phyloP scores from a whole-genome alignment of 2,797 vertebrate species.

The Bradypodion pumilum region DNA sequence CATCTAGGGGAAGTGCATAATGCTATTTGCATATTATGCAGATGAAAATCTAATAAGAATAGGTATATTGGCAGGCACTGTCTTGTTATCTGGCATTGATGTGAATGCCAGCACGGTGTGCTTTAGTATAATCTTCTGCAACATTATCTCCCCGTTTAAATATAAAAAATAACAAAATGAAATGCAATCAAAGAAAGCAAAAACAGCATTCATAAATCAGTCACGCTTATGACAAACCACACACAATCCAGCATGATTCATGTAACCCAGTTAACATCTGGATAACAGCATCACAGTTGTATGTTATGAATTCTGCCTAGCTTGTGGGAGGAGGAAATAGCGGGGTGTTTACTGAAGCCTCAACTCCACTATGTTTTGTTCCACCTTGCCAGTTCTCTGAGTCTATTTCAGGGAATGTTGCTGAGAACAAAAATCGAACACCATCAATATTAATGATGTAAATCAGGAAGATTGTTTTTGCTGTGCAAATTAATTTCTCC shows the following conservation, averaged over 20 bases:
- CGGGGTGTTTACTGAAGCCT: slow-evolving; percentile 57
- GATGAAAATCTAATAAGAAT: slow-evolving; percentile 75
- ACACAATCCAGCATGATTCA: slow-evolving; percentile 32
- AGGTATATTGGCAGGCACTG: slow-evolving; percentile 69
- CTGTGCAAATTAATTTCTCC: slow-evolving; percentile 84
- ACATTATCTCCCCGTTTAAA: slow-evolving; percentile 71
- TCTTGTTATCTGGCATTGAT: slow-evolving; percentile 65
- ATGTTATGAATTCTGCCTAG: slow-evolving; percentile 55
- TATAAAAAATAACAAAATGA: slow-evolving; percentile 46
- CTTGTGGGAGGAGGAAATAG: slow-evolving; percentile 37
- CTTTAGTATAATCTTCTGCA: slow-evolving; percentile 65
- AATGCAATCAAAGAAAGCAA: slow-evolving; percentile 46
- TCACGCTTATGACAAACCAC: slow-evolving; percentile 47
- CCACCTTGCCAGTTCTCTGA: slow-evolving; percentile 67
- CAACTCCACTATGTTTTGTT: slow-evolving; percentile 60
- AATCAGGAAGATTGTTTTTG: slow-evolving; percentile 81
- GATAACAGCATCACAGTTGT: slow-evolving; percentile 33
- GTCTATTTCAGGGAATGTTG: slow-evolving; percentile 78
- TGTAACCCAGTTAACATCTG: slow-evolving; percentile 58
- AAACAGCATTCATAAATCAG: slow-evolving; percentile 55
- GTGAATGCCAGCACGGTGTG: slow-evolving; percentile 60
- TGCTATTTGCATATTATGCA: slow-evolving; percentile 74
- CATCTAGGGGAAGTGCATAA: slow-evolving; percentile 64
- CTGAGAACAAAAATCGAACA: slow-evolving; percentile 79
- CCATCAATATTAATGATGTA: slow-evolving; percentile 85